Conservation (phyloP, 2,113 vertebrate genomes). For the Talpa occidentalis region DNA sequence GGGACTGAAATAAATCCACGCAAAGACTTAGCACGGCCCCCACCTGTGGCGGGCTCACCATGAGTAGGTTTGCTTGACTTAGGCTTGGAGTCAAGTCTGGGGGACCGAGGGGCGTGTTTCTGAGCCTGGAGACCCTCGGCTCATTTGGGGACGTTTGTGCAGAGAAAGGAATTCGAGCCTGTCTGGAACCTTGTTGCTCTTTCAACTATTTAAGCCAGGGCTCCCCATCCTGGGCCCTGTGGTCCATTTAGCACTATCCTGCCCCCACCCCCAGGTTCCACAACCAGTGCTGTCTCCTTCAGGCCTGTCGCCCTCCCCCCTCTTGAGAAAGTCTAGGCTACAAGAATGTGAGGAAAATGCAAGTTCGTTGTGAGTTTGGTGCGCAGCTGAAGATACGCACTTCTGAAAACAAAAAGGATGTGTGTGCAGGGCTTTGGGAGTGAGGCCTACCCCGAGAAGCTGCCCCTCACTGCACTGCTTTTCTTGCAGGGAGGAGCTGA, state of each 20-base stretch:
- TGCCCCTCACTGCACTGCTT: background rate
- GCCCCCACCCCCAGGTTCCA: background rate
- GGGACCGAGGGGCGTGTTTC: background rate
- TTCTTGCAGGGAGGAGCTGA: constrained; percentile 69
- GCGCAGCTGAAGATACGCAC: too few species aligned
- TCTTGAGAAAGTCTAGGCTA: background rate
- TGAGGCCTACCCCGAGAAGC: background rate
- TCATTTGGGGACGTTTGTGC: background rate
- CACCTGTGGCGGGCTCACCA: rapidly evolving
- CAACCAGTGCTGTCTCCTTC: background rate
- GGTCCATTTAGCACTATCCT: background rate
- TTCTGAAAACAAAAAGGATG: too few species aligned
- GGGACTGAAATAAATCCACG: rapidly evolving
- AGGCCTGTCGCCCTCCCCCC: background rate
- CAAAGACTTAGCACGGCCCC: rapidly evolving
- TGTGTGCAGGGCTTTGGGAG: too few species aligned
- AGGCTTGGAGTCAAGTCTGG: background rate
- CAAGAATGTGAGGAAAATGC: too few species aligned
- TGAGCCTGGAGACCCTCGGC: background rate
- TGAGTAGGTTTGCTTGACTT: too few species aligned
- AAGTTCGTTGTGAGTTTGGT: too few species aligned
- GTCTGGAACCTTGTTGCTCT: background rate
- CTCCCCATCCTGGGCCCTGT: rapidly evolving
- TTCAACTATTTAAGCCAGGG: background rate
- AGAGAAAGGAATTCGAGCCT: background rate